Percentiles rank a stretch among this genome's conserved stretches.
phyloP scores from a whole-genome alignment of 1,140 invertebrate genomes.

The Adelges cooleyi region DNA sequence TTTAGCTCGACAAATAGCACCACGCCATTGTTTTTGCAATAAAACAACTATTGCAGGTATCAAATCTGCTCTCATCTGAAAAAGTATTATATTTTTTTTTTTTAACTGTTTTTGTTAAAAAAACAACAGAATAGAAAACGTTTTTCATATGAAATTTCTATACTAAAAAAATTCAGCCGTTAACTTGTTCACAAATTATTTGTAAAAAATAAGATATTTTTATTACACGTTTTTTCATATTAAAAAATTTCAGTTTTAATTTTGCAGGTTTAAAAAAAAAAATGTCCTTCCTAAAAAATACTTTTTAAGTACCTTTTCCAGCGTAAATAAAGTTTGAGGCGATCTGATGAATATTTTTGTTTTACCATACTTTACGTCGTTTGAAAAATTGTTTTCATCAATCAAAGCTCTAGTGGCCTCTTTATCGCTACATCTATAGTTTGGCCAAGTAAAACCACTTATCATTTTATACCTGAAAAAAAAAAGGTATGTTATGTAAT shows the following conservation, averaged over 20 bases:
- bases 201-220: too few relatives aligned
- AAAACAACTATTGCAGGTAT: constrained; percentile 83
- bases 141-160: too few relatives aligned
- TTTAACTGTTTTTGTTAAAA: too few relatives aligned
- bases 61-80: constrained; percentile 55
- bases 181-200: too few relatives aligned
- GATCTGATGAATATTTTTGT: constrained; percentile 91
- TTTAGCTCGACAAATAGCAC: constrained; percentile 60
- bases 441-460: constrained; percentile 87
- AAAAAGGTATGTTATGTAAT: neutral
- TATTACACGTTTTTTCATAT: too few relatives aligned
- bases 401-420: constrained; percentile 77
- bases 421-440: constrained; percentile 61
- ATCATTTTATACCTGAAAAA: constrained; percentile 84
- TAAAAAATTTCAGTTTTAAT: neutral
- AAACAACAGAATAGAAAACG: too few relatives aligned
- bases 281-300: too few relatives aligned
- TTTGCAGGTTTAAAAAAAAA: too few relatives aligned
- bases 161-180: too few relatives aligned
- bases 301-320: constrained; percentile 56
- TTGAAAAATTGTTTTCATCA: constrained; percentile 58
- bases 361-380: constrained; percentile 85
- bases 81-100: constrained; percentile 7
- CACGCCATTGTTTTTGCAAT: constrained; percentile 89
- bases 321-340: constrained; percentile 73